Evolutionary conservation across 2,113 vertebrate species (phyloP), one percentile per base, ranked within the genome.

Genomic region (Strigops habroptila): DNA sequence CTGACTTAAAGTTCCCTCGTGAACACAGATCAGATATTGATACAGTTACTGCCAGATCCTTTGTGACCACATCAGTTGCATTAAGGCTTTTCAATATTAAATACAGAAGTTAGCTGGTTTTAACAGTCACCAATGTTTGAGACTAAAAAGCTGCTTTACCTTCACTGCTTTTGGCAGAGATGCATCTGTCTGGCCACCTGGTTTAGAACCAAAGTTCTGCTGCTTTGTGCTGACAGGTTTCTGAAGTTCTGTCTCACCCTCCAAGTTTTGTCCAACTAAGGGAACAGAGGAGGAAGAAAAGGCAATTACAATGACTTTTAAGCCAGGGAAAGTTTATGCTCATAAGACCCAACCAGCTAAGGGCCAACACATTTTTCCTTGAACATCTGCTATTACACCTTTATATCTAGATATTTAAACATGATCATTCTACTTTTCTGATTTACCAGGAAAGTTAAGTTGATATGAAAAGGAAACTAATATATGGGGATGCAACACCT

Each of bases 131-230:
- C 67, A 21, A 7, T 10, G n/a, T 27, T 75, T 39, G 53, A 37
- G 65, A 74, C 75, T 7, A 9, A 92, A 82, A 3, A 25, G 52
- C 57, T 71, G 55, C 12, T 43, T 65, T 97, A 98, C 98, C 98
- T 98, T 98, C 75, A 95, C 75, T 12, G 91, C 73, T 96, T 98
- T 98, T 3, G 96, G 91, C 25, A 71, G 96, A 84, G 97, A 94
- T 53, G 63, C 79, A 70, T 98, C 98, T 27, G 96, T 44, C 90
- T 97, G 94, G 93, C 90, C 96, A 73, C 82, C 83, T 27, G 95
- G 57, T 97, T 95, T 98, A 77, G 91, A 85, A 68, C 95, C 97
- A 31, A 85, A 94, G 88, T 79, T 98, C 57, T 97, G 97, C 41
- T 95, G 96, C 90, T 98, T 98, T 37, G 94, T 76, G 93, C 75